Evolutionary conservation across 2,797 vertebrate species (phyloP).

Genomic region (Pipistrellus pygmaeus): DNA sequence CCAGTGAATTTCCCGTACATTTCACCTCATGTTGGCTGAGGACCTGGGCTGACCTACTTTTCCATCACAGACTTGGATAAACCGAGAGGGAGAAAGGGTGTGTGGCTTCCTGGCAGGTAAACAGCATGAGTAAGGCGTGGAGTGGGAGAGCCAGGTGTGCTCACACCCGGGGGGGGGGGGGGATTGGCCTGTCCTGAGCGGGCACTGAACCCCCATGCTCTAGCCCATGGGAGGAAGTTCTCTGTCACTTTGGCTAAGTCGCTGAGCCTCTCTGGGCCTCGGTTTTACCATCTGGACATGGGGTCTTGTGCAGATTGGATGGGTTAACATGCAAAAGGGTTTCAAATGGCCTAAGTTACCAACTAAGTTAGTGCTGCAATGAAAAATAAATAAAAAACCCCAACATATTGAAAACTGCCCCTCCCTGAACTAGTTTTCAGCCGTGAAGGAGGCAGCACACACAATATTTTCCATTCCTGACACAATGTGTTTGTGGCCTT

Average conservation of each 20-base stretch:
- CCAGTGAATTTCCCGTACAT: background rate
- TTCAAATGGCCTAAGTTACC: background rate
- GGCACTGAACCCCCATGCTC: too few species aligned
- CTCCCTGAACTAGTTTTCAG: background rate
- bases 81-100: background rate
- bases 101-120: background rate
- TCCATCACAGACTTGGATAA: background rate
- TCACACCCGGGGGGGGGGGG: too few species aligned
- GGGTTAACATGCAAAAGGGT: background rate
- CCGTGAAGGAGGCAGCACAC: background rate
- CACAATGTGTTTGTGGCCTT: background rate
- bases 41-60: background rate
- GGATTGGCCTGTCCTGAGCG: background rate
- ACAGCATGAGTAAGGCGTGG: background rate
- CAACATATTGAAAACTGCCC: background rate
- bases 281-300: background rate
- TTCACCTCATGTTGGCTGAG: background rate
- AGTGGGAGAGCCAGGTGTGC: background rate
- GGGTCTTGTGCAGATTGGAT: background rate
- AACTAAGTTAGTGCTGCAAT: background rate
- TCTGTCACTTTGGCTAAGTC: background rate
- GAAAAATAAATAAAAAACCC: background rate
- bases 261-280: background rate
- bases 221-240: background rate
- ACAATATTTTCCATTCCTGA: background rate